Evolutionary conservation across 2,113 vertebrate genomes (phyloP), one percentile per base, ranked within the genome.

Genomic region (Sebastes schlegelii): DNA sequence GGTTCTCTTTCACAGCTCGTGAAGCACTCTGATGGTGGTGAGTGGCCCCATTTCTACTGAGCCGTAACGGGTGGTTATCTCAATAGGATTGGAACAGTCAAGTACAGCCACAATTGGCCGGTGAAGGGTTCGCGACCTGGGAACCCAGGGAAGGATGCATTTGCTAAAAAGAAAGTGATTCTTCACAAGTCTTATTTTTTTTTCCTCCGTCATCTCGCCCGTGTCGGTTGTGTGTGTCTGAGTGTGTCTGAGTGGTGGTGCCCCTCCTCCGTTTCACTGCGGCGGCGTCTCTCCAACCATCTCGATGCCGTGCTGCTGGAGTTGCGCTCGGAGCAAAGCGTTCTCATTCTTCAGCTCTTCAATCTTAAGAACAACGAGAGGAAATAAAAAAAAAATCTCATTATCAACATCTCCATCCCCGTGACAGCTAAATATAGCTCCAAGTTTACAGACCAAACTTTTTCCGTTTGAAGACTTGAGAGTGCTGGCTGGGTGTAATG

Each of bases 281-380:
- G 96, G 94, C 1, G 95, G 74, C 0, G 94, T 86, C 74, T 97
- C 96, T 63, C 96, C 94, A 48, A 96, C 95, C 23, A 94, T 88
- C 81, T 96, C 96, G 17, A 96, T 95, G 92, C 95, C 96, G 64
- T 96, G 96, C 85, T 97, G 97, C 93, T 97, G 96, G 75, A 98
- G 94, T 87, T 97, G 97, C 0, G 96, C 95, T 58, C 96, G 92
- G 11, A 98, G 95, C 80, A 97, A 84, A 12, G 96, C 94, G 0
- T 97, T 98, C 90, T 97, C 97, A 0, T 95, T 97, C 94, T 97
- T 97, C 91, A 97, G 94, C 88, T 98, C 96, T 88, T 97, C 96
- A 0, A 98, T 95, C 97, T 98, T 91, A 77, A 65, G 43, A 79
- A 82, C 52, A 84, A 1, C 58, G 60, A 26, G 55, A 34, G 5